A percentile compares a stretch with the other conserved stretches of the same genome.
Conservation (phyloP, 2,888 invertebrate species). For the Pimpla rufipes region DNA sequence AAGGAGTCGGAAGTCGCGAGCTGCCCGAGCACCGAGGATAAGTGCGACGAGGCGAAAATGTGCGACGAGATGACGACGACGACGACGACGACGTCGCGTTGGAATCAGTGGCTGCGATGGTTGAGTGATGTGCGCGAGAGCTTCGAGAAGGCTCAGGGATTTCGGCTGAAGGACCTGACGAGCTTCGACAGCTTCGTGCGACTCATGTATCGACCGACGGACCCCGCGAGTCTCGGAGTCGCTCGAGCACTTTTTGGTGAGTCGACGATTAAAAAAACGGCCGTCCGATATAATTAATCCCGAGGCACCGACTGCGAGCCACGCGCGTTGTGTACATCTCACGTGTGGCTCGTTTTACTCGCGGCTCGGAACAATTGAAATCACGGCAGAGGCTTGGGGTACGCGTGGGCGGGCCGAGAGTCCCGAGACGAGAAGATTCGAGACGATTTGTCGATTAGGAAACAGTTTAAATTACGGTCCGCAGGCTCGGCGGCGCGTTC, state of each 20-base stretch:
- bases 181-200: constrained; percentile 86
- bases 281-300: no score
- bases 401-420: constrained; percentile 45
- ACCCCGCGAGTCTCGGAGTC: constrained; percentile 92
- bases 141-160: constrained; percentile 76
- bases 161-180: constrained; percentile 75
- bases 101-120: neutral
- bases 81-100: neutral
- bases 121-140: constrained; percentile 61
- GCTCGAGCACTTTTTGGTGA: constrained; percentile 94
- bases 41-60: constrained; percentile 2
- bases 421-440: constrained; percentile 23
- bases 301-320: no score
- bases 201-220: constrained; percentile 89
- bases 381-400: constrained; percentile 6
- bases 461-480: constrained; percentile 59
- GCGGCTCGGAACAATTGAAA: constrained; percentile 48
- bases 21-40: neutral
- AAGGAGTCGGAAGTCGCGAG: constrained; percentile 28
- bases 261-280: no score
- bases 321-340: no score
- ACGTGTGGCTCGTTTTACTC: constrained; percentile 18
- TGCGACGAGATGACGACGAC: constrained; percentile 10
- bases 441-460: constrained; percentile 64
- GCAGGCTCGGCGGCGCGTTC: constrained; percentile 44